A percentile compares a stretch with the other conserved stretches of the same genome.
Evolutionary conservation across 2,113 vertebrate species (phyloP).

Genomic region (Prionailurus viverrinus): DNA sequence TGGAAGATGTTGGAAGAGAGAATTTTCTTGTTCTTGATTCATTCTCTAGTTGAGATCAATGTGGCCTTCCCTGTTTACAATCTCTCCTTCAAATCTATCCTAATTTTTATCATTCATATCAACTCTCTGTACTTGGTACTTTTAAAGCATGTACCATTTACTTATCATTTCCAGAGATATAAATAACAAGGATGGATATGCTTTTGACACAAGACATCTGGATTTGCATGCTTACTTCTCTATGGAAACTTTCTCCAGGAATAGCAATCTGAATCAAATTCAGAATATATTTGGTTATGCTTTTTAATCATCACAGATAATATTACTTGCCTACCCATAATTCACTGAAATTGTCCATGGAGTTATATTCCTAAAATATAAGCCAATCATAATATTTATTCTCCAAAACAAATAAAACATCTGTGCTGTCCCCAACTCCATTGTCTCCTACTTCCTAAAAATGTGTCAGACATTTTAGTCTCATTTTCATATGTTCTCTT

Average conservation of each 20-base stretch:
- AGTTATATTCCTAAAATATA: neutral
- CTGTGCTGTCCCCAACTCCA: neutral
- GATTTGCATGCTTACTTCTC: neutral
- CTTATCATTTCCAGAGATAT: neutral
- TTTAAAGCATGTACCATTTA: neutral
- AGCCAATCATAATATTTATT: neutral
- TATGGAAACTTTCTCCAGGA: neutral
- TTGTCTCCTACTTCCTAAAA: neutral
- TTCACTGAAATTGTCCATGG: neutral
- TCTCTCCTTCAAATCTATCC: neutral
- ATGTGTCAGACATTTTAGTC: neutral
- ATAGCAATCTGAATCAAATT: neutral
- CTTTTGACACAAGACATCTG: neutral
- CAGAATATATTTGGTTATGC: neutral
- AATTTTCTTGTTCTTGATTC: neutral
- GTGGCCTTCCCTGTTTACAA: neutral
- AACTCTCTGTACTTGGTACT: neutral
- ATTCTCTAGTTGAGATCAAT: neutral
- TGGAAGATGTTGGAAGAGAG: neutral
- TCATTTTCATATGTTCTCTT: neutral
- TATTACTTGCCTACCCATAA: neutral
- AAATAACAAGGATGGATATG: neutral
- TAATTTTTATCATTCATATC: neutral
- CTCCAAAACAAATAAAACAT: neutral
- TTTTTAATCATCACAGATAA: neutral